phyloP scores from a whole-genome alignment of 2,113 vertebrate species.

The Aviceda subcristata region DNA sequence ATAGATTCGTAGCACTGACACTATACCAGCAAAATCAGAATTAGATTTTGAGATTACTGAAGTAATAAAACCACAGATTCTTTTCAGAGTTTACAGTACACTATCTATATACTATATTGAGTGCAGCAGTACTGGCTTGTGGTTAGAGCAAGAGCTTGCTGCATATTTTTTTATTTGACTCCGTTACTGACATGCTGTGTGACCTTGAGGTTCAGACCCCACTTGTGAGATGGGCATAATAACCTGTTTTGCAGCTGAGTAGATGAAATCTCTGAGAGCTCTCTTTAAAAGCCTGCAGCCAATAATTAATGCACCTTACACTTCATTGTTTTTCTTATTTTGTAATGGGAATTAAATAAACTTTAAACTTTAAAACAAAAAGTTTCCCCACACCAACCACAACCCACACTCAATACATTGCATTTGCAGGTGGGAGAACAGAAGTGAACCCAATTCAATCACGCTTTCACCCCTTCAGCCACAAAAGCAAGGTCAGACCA shows the following conservation, averaged over 20 bases:
- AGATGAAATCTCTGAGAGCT: neutral
- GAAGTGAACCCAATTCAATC: neutral
- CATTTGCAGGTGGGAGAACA: neutral
- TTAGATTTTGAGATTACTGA: conserved; percentile 29
- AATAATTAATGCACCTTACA: neutral
- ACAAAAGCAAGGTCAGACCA: neutral
- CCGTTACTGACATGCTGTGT: neutral
- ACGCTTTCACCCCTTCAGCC: neutral
- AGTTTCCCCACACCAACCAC: neutral
- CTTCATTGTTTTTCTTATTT: neutral
- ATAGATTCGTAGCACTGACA: neutral
- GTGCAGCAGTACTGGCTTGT: neutral
- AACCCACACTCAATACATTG: neutral
- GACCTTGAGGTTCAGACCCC: conserved; percentile 6
- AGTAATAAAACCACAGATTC: neutral
- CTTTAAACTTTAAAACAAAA: neutral
- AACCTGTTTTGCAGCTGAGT: neutral
- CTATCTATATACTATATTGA: neutral
- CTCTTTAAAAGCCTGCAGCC: neutral
- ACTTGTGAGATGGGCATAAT: neutral
- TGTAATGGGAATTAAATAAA: neutral
- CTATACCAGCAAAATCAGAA: neutral
- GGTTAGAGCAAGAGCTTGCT: neutral
- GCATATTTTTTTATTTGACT: neutral
- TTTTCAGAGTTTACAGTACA: neutral